Evolutionary conservation across 2,797 vertebrate species (phyloP).

Genomic region (Gymnothorax reevesii): DNA sequence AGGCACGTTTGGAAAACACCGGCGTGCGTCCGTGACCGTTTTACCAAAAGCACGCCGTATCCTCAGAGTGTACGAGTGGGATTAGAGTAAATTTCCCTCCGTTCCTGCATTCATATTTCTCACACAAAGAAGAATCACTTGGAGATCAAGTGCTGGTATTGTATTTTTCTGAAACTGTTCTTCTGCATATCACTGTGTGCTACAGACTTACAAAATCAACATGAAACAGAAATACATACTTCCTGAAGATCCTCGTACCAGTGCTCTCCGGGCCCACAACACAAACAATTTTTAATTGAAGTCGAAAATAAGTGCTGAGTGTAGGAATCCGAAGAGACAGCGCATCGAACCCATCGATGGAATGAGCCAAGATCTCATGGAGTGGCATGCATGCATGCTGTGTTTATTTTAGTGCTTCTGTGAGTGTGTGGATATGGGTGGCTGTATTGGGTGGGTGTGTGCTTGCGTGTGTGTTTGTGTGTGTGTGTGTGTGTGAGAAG

Average conservation of each 20-base stretch:
- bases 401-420: constrained; percentile 21
- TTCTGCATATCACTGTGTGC: neutral
- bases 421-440: neutral
- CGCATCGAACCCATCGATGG: neutral
- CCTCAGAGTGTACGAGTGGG: neutral
- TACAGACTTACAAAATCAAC: neutral
- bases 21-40: neutral
- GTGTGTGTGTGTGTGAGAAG: neutral
- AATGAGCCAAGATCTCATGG: neutral
- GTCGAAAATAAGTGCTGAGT: neutral
- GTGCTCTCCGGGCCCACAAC: neutral
- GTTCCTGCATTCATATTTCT: neutral
- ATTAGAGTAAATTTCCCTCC: neutral
- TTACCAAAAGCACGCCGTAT: neutral
- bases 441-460: neutral
- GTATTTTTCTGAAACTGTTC: neutral
- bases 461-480: neutral
- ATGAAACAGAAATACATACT: neutral
- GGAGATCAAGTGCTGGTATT: neutral
- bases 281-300: neutral
- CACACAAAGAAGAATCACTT: neutral
- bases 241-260: neutral
- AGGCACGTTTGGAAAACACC: neutral
- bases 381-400: neutral
- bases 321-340: neutral